Evolutionary conservation across 1,140 invertebrate species (phyloP).

Genomic region (Berghia stephanieae): DNA sequence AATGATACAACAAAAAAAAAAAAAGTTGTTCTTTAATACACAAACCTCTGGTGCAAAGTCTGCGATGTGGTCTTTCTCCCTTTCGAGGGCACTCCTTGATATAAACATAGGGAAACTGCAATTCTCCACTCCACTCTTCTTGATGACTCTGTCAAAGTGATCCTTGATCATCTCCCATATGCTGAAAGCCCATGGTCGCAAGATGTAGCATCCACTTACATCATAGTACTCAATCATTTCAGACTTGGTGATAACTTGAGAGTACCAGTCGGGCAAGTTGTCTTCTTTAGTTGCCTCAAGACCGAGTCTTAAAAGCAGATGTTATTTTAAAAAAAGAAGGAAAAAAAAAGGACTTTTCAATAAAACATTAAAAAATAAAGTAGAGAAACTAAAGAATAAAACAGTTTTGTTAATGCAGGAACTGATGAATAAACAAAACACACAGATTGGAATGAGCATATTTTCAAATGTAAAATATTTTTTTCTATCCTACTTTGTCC

Average conservation of each 20-base stretch:
- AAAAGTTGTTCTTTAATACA: not conserved
- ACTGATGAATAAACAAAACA: too few relatives aligned
- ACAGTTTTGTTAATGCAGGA: too few relatives aligned
- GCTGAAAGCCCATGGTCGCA: slow-evolving; percentile 94
- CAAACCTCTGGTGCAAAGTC: slow-evolving; percentile 96
- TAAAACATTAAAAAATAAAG: not conserved
- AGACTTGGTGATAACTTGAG: slow-evolving; percentile 96
- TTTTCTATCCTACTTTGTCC: too few relatives aligned
- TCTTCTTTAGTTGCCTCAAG: slow-evolving; percentile 92
- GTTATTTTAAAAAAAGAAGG: too few relatives aligned
- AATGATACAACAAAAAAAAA: too few relatives aligned
- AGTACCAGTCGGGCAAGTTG: slow-evolving; percentile 97
- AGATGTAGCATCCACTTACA: slow-evolving; percentile 98
- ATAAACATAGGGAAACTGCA: slow-evolving; percentile 99
- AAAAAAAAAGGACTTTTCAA: not conserved
- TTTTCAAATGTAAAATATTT: too few relatives aligned
- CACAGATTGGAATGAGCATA: too few relatives aligned
- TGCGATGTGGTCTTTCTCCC: slow-evolving; percentile 95
- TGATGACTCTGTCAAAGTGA: slow-evolving; percentile 91
- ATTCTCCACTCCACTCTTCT: slow-evolving; percentile 92
- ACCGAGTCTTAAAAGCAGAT: slow-evolving; percentile 79
- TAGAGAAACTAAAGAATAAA: not conserved
- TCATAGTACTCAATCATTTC: slow-evolving; percentile 99
- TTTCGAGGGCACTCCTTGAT: slow-evolving; percentile 86
- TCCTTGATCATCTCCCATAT: slow-evolving; percentile 94